phyloP scores from a whole-genome alignment of 2,113 vertebrate genomes.

The Chaetorhynchus papuensis region DNA sequence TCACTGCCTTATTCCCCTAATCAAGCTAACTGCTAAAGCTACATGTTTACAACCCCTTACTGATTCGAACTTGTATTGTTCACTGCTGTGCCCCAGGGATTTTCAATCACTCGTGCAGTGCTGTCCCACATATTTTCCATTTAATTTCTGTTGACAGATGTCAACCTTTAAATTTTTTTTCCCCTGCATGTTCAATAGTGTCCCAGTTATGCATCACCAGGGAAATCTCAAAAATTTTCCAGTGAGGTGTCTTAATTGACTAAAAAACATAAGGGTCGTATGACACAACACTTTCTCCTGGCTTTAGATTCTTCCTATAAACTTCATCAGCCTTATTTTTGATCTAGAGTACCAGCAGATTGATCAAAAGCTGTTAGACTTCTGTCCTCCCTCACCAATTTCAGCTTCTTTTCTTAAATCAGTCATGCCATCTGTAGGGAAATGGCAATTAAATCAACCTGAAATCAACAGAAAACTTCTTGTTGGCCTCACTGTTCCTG shows the following conservation, averaged over 20 bases:
- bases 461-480: background rate
- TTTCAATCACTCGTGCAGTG: background rate
- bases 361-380: background rate
- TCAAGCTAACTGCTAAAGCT: background rate
- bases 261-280: background rate
- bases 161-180: background rate
- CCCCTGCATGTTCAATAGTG: background rate
- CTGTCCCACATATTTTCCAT: slow-evolving; percentile 7
- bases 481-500: background rate
- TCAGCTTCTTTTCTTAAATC: background rate
- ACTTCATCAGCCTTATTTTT: background rate
- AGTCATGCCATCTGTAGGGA: background rate
- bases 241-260: background rate
- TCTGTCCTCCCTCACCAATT: background rate
- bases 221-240: slow-evolving; percentile 13
- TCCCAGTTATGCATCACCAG: background rate
- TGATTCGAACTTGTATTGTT: background rate
- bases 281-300: background rate
- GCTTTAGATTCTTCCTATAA: background rate
- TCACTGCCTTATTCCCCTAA: background rate
- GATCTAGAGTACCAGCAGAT: background rate
- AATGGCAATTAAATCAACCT: background rate
- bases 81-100: background rate
- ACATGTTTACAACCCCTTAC: background rate
- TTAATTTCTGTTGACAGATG: slow-evolving; percentile 1